Evolutionary conservation across 2,888 invertebrate genomes (phyloP), one percentile per base, ranked within the genome.

Genomic region (Troides helena): DNA sequence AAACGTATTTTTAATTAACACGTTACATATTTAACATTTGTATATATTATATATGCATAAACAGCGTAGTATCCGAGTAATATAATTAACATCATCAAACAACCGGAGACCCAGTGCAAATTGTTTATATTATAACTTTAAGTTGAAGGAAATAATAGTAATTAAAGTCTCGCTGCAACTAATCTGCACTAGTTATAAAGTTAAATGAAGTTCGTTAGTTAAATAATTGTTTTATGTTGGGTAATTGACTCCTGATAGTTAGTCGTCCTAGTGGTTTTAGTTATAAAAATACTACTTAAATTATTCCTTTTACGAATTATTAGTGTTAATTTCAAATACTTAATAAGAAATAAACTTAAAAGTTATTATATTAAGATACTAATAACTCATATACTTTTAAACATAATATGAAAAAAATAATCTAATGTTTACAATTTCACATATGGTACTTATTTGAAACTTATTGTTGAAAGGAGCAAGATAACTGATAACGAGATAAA

Each of bases 31-130:
- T 14, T 56, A 56, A 56, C 56, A 21, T 56, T 53, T 56, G 21
- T 56, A 56, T 0, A 56, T 56, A 21, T 30, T 30, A 30, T 30
- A 30, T 3, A 3, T 3, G 5, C 3, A 46, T 46, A 14, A 46
- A 14, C 46, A 46, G 46, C 1, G 6, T 21, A 56, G 56, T 62
- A 58, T 50, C 25, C 53, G 30, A 59, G 58, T 62, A 70, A 70
- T 59, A 50, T 70, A 66, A 66, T 70, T 70, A 70, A 58, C 66
- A 62, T 58, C 62, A 66, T 66, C 66, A 70, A 70, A 66, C 70
- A 70, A 67, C 63, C 71, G 58, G 69, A 67, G 68, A 72, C 68
- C 64, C 61, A 68, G 68, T 68, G 66, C 68, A 72, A 70, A 66
- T 68, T 68, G 67, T 69, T 70, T 67, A 64, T 68, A 68, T 70